Conservation (phyloP, 2,888 invertebrate species). For the Drosophila tanythrix region DNA sequence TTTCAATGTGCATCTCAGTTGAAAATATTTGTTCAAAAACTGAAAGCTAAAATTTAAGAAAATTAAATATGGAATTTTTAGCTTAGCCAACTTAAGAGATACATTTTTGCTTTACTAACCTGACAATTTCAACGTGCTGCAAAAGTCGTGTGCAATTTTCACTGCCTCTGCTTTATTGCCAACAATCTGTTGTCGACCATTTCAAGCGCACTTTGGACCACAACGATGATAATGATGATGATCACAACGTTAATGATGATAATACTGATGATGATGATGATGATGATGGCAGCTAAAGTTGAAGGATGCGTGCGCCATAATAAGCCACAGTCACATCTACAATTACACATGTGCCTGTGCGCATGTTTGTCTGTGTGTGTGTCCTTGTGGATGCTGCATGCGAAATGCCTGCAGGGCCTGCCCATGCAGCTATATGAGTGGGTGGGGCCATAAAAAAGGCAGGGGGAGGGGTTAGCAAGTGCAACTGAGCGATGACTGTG, state of each 20-base stretch:
- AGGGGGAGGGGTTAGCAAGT: constrained; percentile 30
- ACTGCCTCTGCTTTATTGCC: constrained; percentile 9
- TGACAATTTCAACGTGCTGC: constrained; percentile 27
- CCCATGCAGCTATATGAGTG: constrained; percentile 44
- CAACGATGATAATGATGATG: constrained; percentile 19
- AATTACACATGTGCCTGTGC: constrained; percentile 19
- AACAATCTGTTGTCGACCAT: constrained; percentile 43
- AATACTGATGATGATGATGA: constrained; percentile 33
- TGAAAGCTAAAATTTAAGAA: background rate
- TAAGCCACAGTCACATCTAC: constrained; percentile 58
- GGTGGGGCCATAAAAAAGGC: background rate
- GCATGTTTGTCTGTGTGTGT: constrained; percentile 27
- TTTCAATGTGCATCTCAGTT: background rate
- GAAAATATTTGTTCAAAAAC: background rate
- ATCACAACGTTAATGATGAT: constrained; percentile 16
- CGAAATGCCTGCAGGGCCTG: constrained; percentile 54
- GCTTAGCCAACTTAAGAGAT: background rate
- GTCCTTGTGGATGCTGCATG: constrained; percentile 56
- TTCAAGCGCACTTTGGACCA: constrained; percentile 46
- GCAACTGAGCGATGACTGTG: constrained; percentile 46
- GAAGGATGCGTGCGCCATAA: constrained; percentile 78
- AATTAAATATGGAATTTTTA: background rate
- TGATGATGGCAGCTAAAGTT: constrained; percentile 67
- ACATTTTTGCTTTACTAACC: constrained; percentile 3
- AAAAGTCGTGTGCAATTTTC: constrained; percentile 24